Evolutionary conservation across 1,140 invertebrate species (phyloP), one percentile per base, ranked within the genome.

Genomic region (Bombus confusus): DNA sequence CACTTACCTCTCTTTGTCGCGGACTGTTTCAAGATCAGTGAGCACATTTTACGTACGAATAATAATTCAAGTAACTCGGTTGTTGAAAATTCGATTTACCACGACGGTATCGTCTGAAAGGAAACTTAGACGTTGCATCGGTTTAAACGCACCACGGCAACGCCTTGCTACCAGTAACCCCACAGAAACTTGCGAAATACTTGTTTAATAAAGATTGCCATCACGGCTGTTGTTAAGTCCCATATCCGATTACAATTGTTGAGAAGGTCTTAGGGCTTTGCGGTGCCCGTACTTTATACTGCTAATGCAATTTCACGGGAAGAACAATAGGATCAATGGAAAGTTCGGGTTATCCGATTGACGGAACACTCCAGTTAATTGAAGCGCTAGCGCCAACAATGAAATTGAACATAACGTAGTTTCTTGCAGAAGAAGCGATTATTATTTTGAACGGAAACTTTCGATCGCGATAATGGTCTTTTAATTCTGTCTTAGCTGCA

Each of bases 241-340:
- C 31, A 34, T 71, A 85, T 85, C 77, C 83, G 76, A 85, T 85
- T 85, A 85, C 64, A 80, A 85, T 80, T 80, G 76, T 34, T n/a
- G 57, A 22, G 37, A n/a, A 71, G 15, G 31, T 34, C 66, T 64
- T 43, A 22, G 25, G 41, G 39, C 28, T 62, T 25, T n/a, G 57
- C 28, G 39, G 47, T 37, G 5, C 10, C 25, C 1, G 22, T 47
- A 62, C 76, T 72, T 85, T 64, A 28, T 62, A 85, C 68, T 80
- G 34, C 47, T 71, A 77, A 84, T 57, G 66, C 37, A 62, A 31
- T 59, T 37, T n/a, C 47, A 8, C 15, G 15, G 3, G 39, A 68
- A 13, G 43, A 77, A 43, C 74, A 62, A 47, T 31, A 12, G 75
- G 39, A 79, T 71, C 64, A 15, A 37, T 37, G 37, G 22, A 59